Conservation (phyloP, 2,888 invertebrate species). For the Sarcophaga caerulescens region DNA sequence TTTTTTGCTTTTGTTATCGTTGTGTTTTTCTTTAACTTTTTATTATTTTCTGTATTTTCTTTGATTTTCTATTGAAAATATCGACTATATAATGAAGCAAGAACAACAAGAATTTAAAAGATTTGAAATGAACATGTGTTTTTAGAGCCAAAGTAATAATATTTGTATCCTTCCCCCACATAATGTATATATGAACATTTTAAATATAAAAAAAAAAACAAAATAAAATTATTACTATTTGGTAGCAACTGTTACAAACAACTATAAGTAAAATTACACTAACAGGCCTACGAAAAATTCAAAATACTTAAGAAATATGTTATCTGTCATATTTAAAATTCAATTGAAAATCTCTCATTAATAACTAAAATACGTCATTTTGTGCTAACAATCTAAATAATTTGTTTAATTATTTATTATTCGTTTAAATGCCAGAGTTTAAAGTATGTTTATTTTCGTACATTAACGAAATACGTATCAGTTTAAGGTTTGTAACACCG, state of each 20-base stretch:
- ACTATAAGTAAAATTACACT: no score
- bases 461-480: neutral
- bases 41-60: conserved; percentile 19
- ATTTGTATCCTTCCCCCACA: neutral
- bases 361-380: conserved; percentile 35
- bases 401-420: neutral
- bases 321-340: neutral
- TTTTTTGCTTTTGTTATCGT: conserved; percentile 18
- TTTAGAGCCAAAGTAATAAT: conserved; percentile 9
- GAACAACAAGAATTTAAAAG: neutral
- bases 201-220: neutral
- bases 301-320: neutral
- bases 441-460: conserved; percentile 5
- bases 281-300: no score
- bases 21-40: neutral
- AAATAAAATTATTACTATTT: neutral
- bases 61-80: conserved; percentile 38
- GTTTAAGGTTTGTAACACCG: neutral
- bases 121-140: conserved; percentile 20
- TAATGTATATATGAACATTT: neutral
- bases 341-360: conserved; percentile 35
- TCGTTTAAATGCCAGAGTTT: conserved; percentile 3
- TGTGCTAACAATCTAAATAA: neutral
- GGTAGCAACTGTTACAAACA: no score
- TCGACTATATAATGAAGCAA: conserved; percentile 41